Evolutionary conservation across 2,888 invertebrate species (phyloP), one percentile per base, ranked within the genome.

Genomic region (Phrixothrix hirtus): DNA sequence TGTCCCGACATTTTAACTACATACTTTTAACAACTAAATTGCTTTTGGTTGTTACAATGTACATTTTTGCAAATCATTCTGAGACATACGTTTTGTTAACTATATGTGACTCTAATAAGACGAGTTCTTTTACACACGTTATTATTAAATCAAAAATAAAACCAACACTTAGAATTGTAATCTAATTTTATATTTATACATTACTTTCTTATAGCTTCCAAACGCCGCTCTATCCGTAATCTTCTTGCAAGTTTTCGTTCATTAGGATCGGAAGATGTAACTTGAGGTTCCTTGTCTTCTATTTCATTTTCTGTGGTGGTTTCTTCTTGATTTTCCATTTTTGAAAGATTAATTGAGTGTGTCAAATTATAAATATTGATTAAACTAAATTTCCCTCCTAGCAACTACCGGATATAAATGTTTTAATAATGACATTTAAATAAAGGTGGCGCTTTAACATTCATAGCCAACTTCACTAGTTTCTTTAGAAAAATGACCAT

Each of bases 191-290:
- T n/a, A n/a, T n/a, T n/a, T n/a, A n/a, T n/a, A n/a, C n/a, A n/a
- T 43, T 32, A 81, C 81, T 78, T 83, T 71, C 81, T 79, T 14
- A 82, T 66, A n/a, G 81, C 82, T 49, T 84, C 83, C 55, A 80
- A 75, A 55, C 85, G 77, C 48, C 81, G 80, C 70, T 85, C 80
- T 65, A 89, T 88, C 35, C 89, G 79, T 38, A 85, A 70, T 52
- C 81, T 77, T 48, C 90, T 79, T 0, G 85, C 89, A 30, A 84
- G 78, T 73, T 88, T 89, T 61, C 90, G 75, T 71, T 89, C 88
- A 36, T 81, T 79, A 5, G 86, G 82, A 71, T 88, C 84, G 2
- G 70, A 66, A 0, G 89, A 87, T 0, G 79, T 79, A 21, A 84
- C 77, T 60, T 83, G 81, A 1, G 83, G 83, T 61, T 83, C 83